Conservation (phyloP, 2,888 invertebrate genomes). For the Pterostichus madidus region DNA sequence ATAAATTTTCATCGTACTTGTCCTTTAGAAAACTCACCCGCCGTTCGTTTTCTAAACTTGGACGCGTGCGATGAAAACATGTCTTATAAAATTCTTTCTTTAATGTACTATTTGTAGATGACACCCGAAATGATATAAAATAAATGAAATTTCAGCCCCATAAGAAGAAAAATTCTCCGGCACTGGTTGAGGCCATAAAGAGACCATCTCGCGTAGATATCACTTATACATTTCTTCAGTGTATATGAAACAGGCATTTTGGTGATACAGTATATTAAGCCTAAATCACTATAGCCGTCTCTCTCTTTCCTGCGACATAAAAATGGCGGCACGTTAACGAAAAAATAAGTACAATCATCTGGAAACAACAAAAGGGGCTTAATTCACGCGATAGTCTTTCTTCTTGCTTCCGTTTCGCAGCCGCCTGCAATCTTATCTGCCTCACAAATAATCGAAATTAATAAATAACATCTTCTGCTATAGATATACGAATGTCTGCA, state of each 20-base stretch:
- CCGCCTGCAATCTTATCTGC: conserved; percentile 13
- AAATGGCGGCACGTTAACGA: conserved; percentile 46
- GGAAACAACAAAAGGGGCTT: conserved; percentile 38
- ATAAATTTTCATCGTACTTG: too few relatives aligned
- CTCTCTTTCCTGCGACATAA: conserved; percentile 35
- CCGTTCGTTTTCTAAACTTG: too few relatives aligned
- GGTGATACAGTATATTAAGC: conserved; percentile 62
- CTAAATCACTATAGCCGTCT: conserved; percentile 46
- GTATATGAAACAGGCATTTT: conserved; percentile 63
- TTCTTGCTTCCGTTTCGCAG: neutral
- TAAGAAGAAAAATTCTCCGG: neutral
- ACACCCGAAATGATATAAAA: too few relatives aligned
- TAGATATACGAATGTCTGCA: too few relatives aligned
- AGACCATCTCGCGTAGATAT: conserved; percentile 40
- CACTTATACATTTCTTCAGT: conserved; percentile 62
- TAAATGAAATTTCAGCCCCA: too few relatives aligned
- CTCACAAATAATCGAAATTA: conserved; percentile 35
- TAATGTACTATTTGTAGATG: too few relatives aligned
- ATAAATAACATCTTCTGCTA: neutral
- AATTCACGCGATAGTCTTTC: conserved; percentile 32
- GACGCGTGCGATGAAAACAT: too few relatives aligned
- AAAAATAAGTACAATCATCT: conserved; percentile 55
- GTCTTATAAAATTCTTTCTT: too few relatives aligned
- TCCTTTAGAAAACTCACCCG: too few relatives aligned
- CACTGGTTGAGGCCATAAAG: conserved; percentile 22